Conservation (phyloP, 2,113 vertebrate genomes). For the Oncorhynchus kisutch region DNA sequence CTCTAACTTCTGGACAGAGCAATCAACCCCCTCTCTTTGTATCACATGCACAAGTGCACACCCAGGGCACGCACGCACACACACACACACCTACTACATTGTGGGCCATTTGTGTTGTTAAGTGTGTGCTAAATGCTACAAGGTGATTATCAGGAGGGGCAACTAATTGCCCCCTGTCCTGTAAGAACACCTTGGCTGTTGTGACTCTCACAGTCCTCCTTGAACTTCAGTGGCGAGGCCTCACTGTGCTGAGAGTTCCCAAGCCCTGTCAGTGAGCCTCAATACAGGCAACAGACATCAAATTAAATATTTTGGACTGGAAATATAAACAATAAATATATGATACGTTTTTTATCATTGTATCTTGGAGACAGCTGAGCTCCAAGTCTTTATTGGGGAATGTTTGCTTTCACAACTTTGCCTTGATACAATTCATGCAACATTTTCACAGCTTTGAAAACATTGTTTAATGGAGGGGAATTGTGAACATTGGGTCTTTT, state of each 20-base stretch:
- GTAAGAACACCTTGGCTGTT: slow-evolving; percentile 36
- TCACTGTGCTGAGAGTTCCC: not conserved
- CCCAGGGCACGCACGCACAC: not conserved
- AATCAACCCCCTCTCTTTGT: not conserved
- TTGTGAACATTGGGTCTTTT: not conserved
- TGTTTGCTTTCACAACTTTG: slow-evolving; percentile 7
- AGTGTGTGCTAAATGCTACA: slow-evolving; percentile 80
- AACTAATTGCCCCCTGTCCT: slow-evolving; percentile 58
- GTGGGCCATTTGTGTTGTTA: slow-evolving; percentile 84
- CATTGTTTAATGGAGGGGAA: not conserved
- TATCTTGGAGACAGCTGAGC: not conserved
- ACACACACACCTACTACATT: not conserved
- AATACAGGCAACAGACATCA: not conserved
- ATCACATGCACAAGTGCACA: too few species aligned
- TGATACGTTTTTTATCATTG: slow-evolving; percentile 3
- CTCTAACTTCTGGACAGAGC: slow-evolving; percentile 25
- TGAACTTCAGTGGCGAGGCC: slow-evolving; percentile 60
- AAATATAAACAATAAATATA: slow-evolving; percentile 2
- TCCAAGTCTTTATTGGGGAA: not conserved
- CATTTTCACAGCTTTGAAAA: not conserved
- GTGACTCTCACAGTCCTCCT: slow-evolving; percentile 44
- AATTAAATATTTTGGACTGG: not conserved
- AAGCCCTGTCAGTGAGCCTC: not conserved
- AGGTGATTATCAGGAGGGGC: slow-evolving; percentile 73
- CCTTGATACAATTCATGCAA: slow-evolving; percentile 7